Evolutionary conservation across 2,888 invertebrate genomes (phyloP).

Genomic region (Helleia helle): DNA sequence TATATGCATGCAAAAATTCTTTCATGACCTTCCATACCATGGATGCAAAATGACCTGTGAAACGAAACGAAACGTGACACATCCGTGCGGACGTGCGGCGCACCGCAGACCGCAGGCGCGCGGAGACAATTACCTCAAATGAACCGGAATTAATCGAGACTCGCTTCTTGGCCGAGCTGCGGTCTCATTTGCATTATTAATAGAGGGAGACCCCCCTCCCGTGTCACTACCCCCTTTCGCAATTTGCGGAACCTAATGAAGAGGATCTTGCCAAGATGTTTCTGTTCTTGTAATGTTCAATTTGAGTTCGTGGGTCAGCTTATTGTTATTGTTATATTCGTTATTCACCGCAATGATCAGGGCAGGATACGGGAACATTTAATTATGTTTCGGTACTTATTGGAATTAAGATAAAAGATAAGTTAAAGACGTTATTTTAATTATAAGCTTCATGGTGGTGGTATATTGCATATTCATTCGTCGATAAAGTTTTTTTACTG

Average conservation of each 20-base stretch:
- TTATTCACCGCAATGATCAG: slow-evolving; percentile 11
- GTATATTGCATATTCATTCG: too few species aligned
- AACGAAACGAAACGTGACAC: slow-evolving; percentile 14
- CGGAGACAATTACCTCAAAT: slow-evolving; percentile 74
- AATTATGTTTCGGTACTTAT: too few species aligned
- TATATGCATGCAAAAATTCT: too few species aligned
- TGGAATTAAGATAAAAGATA: too few species aligned
- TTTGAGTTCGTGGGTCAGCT: slow-evolving; percentile 64
- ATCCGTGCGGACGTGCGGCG: slow-evolving; percentile 25
- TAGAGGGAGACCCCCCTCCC: slow-evolving; percentile 56
- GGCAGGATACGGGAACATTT: too few species aligned
- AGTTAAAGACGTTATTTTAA: too few species aligned
- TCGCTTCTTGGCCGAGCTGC: slow-evolving; percentile 70
- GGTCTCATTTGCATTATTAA: slow-evolving; percentile 75
- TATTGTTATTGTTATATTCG: slow-evolving; percentile 61
- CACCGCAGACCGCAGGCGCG: slow-evolving; percentile 55
- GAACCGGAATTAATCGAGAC: slow-evolving; percentile 73
- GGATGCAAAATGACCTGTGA: too few species aligned
- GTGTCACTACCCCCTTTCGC: too few species aligned
- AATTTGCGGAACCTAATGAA: slow-evolving; percentile 71
- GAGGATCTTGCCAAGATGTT: slow-evolving; percentile 70
- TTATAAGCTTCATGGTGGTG: too few species aligned
- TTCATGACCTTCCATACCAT: too few species aligned
- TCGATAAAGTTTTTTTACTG: too few species aligned
- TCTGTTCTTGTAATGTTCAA: slow-evolving; percentile 72